Evolutionary conservation across 1,140 invertebrate species (phyloP).

Genomic region (Brachionus rotundiformis): DNA sequence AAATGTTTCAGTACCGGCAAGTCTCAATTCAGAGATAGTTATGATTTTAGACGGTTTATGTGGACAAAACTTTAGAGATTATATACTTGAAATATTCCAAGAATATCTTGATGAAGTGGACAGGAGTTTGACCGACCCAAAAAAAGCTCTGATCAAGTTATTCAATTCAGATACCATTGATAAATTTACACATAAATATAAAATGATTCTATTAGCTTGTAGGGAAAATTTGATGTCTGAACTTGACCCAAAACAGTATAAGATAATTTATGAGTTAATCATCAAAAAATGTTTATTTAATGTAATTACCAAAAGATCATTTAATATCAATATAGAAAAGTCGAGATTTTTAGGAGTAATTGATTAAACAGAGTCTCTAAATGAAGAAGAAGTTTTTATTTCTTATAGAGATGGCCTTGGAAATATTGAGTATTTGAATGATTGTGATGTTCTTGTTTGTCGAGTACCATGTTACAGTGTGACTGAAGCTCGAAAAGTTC

Average conservation of each 20-base stretch:
- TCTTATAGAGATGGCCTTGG: not conserved
- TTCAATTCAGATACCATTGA: not conserved
- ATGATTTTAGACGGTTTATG: slow-evolving; percentile 14
- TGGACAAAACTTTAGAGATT: not conserved
- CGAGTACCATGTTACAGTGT: slow-evolving; percentile 64
- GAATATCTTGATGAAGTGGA: not conserved
- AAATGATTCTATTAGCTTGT: slow-evolving; percentile 35
- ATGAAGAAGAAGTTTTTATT: slow-evolving; percentile 38
- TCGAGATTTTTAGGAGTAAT: slow-evolving; percentile 8
- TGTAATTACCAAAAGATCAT: not conserved
- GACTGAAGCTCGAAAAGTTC: slow-evolving; percentile 63
- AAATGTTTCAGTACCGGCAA: not conserved
- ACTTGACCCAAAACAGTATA: not conserved
- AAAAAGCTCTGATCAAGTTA: slow-evolving; percentile 7
- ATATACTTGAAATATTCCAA: not conserved
- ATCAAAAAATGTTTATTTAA: not conserved
- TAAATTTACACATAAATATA: slow-evolving; percentile 20
- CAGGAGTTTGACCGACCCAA: not conserved
- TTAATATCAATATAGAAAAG: slow-evolving; percentile 12
- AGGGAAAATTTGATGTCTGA: not conserved
- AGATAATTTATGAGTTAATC: slow-evolving; percentile 7
- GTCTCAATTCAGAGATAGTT: not conserved
- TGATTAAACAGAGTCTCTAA: not conserved
- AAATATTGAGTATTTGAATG: slow-evolving; percentile 4
- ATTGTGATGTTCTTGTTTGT: slow-evolving; percentile 54